Evolutionary conservation across 2,888 invertebrate genomes (phyloP).

Genomic region (Morpho helenor): DNA sequence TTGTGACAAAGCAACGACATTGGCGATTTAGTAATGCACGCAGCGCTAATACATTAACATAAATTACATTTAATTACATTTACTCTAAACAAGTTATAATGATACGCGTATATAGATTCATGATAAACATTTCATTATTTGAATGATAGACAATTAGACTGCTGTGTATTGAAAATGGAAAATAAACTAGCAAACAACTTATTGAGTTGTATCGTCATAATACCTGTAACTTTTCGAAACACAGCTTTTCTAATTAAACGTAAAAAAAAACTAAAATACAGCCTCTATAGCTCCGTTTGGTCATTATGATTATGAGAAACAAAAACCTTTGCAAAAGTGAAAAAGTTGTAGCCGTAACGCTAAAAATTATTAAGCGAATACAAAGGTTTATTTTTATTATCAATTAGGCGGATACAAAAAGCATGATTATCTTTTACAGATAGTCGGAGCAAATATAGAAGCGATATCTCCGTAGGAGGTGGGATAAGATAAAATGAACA

Average conservation of each 20-base stretch:
- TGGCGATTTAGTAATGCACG: slow-evolving; percentile 45
- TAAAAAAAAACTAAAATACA: too few relatives aligned
- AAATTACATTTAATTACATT: slow-evolving; percentile 20
- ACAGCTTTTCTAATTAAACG: too few relatives aligned
- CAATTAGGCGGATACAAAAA: slow-evolving; percentile 41
- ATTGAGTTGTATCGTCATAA: too few relatives aligned
- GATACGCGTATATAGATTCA: neutral
- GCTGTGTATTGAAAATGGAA: too few relatives aligned
- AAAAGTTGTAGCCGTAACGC: too few relatives aligned
- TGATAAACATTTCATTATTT: slow-evolving; percentile 3
- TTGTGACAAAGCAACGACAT: slow-evolving; percentile 51
- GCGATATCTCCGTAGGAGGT: slow-evolving; percentile 32
- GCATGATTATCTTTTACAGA: slow-evolving; percentile 35
- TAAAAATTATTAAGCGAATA: neutral
- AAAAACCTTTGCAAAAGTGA: too few relatives aligned
- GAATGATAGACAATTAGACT: neutral
- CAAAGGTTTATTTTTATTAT: slow-evolving; percentile 5
- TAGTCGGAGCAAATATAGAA: slow-evolving; percentile 47
- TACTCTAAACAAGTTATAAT: slow-evolving; percentile 6
- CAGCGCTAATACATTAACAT: slow-evolving; percentile 29
- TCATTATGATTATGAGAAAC: too few relatives aligned
- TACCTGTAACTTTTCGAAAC: too few relatives aligned
- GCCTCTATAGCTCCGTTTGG: too few relatives aligned
- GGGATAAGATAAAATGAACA: slow-evolving; percentile 38
- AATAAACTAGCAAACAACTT: too few relatives aligned